These are phyloP conservation scores for Microcebus ravelobensis DNA, from an alignment of 2,113 vertebrate genomes.

Conservation along the genomic window DNA sequence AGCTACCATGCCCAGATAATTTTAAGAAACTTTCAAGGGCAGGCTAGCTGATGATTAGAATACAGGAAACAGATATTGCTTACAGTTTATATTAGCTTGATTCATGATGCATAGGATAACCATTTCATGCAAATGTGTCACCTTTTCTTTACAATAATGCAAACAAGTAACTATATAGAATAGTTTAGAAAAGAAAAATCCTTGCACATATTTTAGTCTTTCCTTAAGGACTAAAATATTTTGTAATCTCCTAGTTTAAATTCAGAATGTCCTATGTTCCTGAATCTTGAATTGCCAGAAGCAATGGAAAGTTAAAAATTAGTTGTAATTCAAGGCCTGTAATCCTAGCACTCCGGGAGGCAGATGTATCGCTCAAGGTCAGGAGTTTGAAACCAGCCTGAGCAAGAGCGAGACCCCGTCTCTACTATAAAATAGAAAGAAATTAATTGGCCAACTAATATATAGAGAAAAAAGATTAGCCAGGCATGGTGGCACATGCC, in stretches of 20 bases:
- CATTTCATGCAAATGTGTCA: not conserved
- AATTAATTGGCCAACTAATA: no score
- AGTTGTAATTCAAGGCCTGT: not conserved
- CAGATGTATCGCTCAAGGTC: no score
- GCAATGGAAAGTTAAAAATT: not conserved
- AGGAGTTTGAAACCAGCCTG: no score
- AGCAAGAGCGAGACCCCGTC: no score
- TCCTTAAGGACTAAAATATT: not conserved
- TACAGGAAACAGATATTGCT: not conserved
- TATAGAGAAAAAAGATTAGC: no score
- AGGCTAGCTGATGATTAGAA: not conserved
- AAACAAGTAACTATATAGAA: not conserved
- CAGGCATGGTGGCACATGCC: no score
- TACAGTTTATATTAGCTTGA: not conserved
- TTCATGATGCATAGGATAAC: not conserved
- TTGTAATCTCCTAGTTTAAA: conserved; percentile 8
- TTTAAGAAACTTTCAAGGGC: not conserved
- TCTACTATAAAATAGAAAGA: no score
- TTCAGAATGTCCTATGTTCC: not conserved
- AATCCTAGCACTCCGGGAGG: no score
- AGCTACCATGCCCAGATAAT: no score
- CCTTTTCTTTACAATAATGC: not conserved
- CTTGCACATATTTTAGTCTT: not conserved
- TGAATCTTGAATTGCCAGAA: not conserved
- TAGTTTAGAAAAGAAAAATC: not conserved